Percentiles rank a stretch among this genome's conserved stretches.
Evolutionary conservation across 2,113 vertebrate species (phyloP).

Genomic region (Ibidorhyncha struthersii): DNA sequence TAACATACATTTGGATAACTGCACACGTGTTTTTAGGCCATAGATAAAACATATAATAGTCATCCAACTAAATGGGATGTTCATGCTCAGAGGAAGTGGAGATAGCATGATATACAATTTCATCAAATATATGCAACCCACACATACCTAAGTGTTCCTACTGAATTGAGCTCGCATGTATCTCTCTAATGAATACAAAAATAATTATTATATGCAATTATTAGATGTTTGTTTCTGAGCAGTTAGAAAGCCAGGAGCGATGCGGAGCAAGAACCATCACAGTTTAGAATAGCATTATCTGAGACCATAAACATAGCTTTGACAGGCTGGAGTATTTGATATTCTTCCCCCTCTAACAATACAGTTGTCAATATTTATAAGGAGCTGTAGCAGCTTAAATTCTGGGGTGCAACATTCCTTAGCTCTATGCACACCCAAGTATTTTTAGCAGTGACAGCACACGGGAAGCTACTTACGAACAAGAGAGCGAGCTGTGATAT

Average conservation of each 20-base stretch:
- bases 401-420: background rate
- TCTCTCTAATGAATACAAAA: background rate
- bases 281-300: background rate
- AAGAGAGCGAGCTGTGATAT: background rate
- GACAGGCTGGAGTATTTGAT: background rate
- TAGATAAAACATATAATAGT: background rate
- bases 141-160: background rate
- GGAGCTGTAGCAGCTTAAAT: background rate
- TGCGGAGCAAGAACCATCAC: background rate
- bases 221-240: background rate
- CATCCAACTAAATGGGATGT: background rate
- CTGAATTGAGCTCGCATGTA: background rate
- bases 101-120: background rate
- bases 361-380: background rate
- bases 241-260: background rate
- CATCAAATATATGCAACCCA: background rate
- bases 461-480: background rate
- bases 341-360: background rate
- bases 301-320: background rate
- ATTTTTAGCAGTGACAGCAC: background rate
- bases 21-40: background rate
- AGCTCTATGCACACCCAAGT: background rate
- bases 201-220: background rate
- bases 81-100: background rate
- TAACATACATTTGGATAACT: background rate